Percentiles rank a stretch among this genome's conserved stretches.
These are phyloP conservation scores for Lonchura striata DNA, from an alignment of 2,113 vertebrate genomes.

Conservation along the genomic window DNA sequence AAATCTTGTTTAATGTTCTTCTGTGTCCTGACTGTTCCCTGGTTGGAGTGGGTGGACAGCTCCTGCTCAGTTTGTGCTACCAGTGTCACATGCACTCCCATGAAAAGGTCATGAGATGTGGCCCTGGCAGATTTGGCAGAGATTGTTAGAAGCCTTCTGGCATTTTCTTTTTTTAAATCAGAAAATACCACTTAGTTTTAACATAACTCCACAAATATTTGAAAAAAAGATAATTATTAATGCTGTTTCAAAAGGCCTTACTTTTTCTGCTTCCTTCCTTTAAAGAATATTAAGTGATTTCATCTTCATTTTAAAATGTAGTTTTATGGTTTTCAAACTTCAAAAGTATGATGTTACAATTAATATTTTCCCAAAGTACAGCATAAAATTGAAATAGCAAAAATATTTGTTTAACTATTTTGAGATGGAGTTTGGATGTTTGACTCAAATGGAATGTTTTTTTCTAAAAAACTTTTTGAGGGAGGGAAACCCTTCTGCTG, in stretches of 20 bases:
- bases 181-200: background rate
- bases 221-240: background rate
- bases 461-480: background rate
- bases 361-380: background rate
- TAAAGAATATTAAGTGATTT: background rate
- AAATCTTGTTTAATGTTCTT: background rate
- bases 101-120: background rate
- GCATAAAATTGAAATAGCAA: background rate
- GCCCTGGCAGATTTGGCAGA: background rate
- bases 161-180: background rate
- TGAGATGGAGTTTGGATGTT: constrained; percentile 12
- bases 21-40: background rate
- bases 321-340: background rate
- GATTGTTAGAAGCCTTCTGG: background rate
- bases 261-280: background rate
- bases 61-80: background rate
- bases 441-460: background rate
- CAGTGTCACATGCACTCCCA: background rate
- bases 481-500: background rate
- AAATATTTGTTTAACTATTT: constrained; percentile 10
- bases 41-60: background rate
- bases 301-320: background rate
- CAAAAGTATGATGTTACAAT: background rate
- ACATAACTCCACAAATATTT: background rate
- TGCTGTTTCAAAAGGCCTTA: background rate